Percentiles rank a stretch among this genome's conserved stretches.
phyloP scores from a whole-genome alignment of 2,113 vertebrate species.

The Psittacara wagleri region DNA sequence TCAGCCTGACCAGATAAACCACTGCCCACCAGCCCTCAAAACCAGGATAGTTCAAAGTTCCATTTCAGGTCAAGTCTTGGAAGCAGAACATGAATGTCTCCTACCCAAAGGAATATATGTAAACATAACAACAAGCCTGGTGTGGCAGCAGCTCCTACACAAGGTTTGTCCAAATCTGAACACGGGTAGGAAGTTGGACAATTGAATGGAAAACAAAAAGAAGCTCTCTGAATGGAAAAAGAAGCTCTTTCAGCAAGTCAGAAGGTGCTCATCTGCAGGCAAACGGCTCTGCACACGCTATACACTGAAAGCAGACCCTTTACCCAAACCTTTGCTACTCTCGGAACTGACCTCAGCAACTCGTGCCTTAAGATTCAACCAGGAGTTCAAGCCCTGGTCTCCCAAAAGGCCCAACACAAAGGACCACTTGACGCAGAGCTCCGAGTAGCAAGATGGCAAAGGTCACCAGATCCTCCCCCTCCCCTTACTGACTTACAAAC shows the following conservation, averaged over 20 bases:
- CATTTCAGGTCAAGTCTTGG: slow-evolving; percentile 48
- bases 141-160: slow-evolving; percentile 51
- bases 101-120: slow-evolving; percentile 41
- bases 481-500: background rate
- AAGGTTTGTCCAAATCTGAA: slow-evolving; percentile 46
- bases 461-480: slow-evolving; percentile 20
- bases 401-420: background rate
- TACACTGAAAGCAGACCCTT: background rate
- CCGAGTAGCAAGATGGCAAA: slow-evolving; percentile 32
- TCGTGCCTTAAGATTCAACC: background rate
- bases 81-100: slow-evolving; percentile 51
- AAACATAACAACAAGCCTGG: slow-evolving; percentile 49
- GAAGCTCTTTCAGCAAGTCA: slow-evolving; percentile 55
- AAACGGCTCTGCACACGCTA: background rate
- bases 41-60: slow-evolving; percentile 30
- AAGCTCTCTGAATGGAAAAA: slow-evolving; percentile 54
- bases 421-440: background rate
- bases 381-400: background rate
- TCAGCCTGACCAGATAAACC: slow-evolving; percentile 21
- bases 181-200: slow-evolving; percentile 24
- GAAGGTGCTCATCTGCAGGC: slow-evolving; percentile 41
- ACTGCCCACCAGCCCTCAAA: slow-evolving; percentile 51
- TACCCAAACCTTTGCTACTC: slow-evolving; percentile 10
- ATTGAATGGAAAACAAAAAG: slow-evolving; percentile 52
- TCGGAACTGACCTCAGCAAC: slow-evolving; percentile 11